phyloP scores from a whole-genome alignment of 2,888 invertebrate genomes.

The Epinotia demarniana region DNA sequence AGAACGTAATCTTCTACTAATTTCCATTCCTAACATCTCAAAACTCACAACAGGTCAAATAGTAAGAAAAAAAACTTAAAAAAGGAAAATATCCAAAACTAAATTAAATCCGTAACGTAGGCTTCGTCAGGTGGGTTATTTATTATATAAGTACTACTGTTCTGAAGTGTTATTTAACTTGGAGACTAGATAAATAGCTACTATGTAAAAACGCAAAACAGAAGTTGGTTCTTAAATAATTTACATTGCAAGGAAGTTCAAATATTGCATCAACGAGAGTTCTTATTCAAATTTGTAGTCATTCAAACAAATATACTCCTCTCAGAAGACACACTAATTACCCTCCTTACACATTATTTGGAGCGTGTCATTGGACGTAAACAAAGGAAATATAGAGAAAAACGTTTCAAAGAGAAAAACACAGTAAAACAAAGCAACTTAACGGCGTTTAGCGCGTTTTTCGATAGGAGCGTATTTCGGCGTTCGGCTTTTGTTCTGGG shows the following conservation, averaged over 20 bases:
- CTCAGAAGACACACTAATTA: neutral
- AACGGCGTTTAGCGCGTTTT: neutral
- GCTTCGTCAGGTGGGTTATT: too few species aligned
- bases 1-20: neutral
- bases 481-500: conserved; percentile 13
- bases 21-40: conserved; percentile 2
- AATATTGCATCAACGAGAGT: neutral
- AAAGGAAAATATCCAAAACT: too few species aligned
- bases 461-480: neutral
- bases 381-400: neutral
- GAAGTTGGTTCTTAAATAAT: too few species aligned
- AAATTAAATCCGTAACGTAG: too few species aligned
- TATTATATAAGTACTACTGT: too few species aligned
- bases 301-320: neutral
- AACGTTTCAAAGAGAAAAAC: neutral
- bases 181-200: too few species aligned
- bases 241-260: neutral
- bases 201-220: too few species aligned
- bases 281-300: neutral
- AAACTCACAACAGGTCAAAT: neutral
- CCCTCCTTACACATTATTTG: conserved; percentile 4
- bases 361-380: conserved; percentile 8
- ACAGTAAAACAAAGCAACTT: neutral
- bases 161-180: too few species aligned
- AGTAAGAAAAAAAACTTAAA: too few species aligned